Evolutionary conservation across 2,113 vertebrate species (phyloP).

Genomic region (Apistogramma diplotaenia): DNA sequence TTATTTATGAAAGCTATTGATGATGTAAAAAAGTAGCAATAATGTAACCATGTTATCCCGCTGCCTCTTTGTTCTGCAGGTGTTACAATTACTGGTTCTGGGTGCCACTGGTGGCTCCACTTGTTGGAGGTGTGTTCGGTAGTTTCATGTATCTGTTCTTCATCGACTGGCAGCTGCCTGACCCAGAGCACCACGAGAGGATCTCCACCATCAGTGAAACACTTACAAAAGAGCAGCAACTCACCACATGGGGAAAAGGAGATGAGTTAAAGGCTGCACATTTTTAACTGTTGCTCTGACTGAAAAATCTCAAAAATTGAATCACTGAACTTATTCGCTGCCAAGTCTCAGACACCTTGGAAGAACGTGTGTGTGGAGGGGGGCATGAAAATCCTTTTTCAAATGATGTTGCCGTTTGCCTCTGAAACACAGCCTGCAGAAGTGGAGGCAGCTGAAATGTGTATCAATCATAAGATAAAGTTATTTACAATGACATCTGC

Average conservation of each 20-base stretch:
- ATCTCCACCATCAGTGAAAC: slow-evolving; percentile 3
- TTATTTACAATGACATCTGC: not conserved
- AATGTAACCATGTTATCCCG: not conserved
- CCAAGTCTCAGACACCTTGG: not conserved
- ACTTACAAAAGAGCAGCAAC: not conserved
- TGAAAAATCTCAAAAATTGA: not conserved
- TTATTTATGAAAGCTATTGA: too few species aligned
- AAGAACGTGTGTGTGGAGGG: not conserved
- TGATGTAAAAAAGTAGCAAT: not conserved
- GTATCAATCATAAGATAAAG: not conserved
- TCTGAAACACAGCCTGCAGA: not conserved
- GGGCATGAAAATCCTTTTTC: not conserved
- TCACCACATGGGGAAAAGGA: not conserved
- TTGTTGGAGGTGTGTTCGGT: slow-evolving; percentile 63
- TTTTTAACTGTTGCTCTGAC: slow-evolving; percentile 33
- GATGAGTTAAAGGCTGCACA: slow-evolving; percentile 37
- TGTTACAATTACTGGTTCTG: slow-evolving; percentile 81
- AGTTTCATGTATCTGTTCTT: slow-evolving; percentile 69
- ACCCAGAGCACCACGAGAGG: slow-evolving; percentile 33
- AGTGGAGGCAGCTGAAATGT: not conserved
- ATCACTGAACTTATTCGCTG: not conserved
- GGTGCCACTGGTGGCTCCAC: slow-evolving; percentile 76
- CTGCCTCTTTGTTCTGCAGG: slow-evolving; percentile 46
- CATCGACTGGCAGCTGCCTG: slow-evolving; percentile 78
- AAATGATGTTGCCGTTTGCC: not conserved